A percentile compares a stretch with the other conserved stretches of the same genome.
These are phyloP conservation scores for Coptodon rendalli DNA, from an alignment of 2,113 vertebrate genomes.

Conservation along the genomic window DNA sequence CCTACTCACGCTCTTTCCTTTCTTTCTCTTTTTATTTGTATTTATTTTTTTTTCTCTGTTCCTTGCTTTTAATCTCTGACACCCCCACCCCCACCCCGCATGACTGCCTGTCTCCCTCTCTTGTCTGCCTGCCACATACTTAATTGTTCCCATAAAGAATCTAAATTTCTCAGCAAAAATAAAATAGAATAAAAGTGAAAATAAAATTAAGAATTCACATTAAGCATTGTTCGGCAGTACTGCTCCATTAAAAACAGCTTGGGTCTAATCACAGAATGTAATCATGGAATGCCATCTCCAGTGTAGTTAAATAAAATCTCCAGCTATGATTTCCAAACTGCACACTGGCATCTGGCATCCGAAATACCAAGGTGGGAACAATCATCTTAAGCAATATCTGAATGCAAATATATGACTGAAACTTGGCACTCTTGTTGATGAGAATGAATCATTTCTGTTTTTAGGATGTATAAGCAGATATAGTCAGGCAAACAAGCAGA, in stretches of 20 bases:
- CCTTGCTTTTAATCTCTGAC: constrained; percentile 53
- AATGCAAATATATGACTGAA: background rate
- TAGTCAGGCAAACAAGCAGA: background rate
- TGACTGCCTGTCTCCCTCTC: background rate
- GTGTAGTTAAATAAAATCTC: background rate
- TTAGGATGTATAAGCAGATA: background rate
- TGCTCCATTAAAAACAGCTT: background rate
- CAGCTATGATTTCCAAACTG: background rate
- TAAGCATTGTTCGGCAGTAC: background rate
- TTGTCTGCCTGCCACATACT: background rate
- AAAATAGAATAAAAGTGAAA: background rate
- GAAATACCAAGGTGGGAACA: background rate
- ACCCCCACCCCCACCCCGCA: background rate
- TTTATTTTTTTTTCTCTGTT: constrained; percentile 15
- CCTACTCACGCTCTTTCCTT: constrained; percentile 45
- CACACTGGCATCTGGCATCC: background rate
- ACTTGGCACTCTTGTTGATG: background rate
- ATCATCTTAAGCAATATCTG: background rate
- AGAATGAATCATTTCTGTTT: background rate
- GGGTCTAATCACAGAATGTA: background rate
- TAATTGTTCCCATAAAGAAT: background rate
- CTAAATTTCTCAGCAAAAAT: background rate
- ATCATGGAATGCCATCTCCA: constrained; percentile 1
- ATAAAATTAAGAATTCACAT: background rate
- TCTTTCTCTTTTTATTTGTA: background rate